Evolutionary conservation across 2,113 vertebrate species (phyloP).

Genomic region (Sinosuthora webbiana): DNA sequence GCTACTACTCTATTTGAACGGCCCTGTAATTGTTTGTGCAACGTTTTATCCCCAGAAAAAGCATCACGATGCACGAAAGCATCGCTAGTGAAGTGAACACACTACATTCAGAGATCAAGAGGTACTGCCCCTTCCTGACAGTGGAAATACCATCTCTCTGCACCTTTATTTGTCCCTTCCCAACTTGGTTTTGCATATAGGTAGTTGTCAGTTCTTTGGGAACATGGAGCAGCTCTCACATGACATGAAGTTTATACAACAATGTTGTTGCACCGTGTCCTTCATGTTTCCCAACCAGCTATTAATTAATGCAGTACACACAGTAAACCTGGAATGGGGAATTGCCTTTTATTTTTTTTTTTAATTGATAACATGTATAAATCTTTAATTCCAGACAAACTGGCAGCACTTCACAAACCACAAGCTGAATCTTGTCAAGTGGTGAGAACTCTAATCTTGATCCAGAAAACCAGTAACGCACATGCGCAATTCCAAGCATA

Average conservation of each 20-base stretch:
- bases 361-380: background rate
- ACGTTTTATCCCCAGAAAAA: background rate
- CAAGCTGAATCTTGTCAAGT: conserved; percentile 17
- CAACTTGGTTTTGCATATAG: background rate
- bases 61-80: background rate
- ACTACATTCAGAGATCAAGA: background rate
- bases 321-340: background rate
- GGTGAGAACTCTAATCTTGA: background rate
- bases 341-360: background rate
- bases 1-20: background rate
- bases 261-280: background rate
- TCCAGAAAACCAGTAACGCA: conserved; percentile 6
- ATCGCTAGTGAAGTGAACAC: background rate
- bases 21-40: background rate
- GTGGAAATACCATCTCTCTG: background rate
- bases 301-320: background rate
- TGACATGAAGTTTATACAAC: background rate
- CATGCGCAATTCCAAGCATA: background rate
- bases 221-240: background rate
- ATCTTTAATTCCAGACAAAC: conserved; percentile 3
- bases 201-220: background rate
- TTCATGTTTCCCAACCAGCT: background rate
- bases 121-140: background rate
- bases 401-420: conserved; percentile 6
- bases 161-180: background rate